A percentile compares a stretch with the other conserved stretches of the same genome.
Evolutionary conservation across 2,113 vertebrate species (phyloP).

Genomic region (Mohoua ochrocephala): DNA sequence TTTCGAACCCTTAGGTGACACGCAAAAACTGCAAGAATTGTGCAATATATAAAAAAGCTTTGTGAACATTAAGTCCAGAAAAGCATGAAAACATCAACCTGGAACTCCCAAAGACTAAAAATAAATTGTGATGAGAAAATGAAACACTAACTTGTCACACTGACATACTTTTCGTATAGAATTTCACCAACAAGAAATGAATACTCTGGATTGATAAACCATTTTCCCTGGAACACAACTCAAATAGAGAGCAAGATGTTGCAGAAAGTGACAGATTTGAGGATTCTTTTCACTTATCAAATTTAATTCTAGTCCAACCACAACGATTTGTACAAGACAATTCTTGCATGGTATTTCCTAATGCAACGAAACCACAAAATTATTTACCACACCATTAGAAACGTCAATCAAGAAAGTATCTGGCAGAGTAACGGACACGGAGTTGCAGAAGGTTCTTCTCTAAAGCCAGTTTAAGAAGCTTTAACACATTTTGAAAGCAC

Average conservation of each 20-base stretch:
- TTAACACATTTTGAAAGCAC: not conserved
- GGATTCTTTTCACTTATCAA: not conserved
- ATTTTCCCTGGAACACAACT: not conserved
- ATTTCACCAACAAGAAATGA: not conserved
- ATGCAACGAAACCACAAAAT: not conserved
- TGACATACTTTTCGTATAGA: not conserved
- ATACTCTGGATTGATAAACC: not conserved
- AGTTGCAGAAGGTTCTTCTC: not conserved
- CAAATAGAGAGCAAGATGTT: fast-evolving
- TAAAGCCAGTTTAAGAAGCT: not conserved
- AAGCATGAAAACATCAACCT: not conserved
- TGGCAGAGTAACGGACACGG: fast-evolving
- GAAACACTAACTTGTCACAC: not conserved
- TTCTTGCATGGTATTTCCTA: not conserved
- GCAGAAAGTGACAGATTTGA: not conserved
- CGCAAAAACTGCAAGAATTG: not conserved
- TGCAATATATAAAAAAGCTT: not conserved
- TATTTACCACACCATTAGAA: not conserved
- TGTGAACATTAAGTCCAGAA: not conserved
- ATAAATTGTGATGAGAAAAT: not conserved
- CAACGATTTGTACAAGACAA: not conserved
- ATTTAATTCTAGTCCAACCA: not conserved
- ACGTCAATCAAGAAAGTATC: not conserved
- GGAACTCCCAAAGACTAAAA: not conserved
- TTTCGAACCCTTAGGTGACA: not conserved